Conservation (phyloP, 2,888 invertebrate genomes). For the Physocephala rufipes region DNA sequence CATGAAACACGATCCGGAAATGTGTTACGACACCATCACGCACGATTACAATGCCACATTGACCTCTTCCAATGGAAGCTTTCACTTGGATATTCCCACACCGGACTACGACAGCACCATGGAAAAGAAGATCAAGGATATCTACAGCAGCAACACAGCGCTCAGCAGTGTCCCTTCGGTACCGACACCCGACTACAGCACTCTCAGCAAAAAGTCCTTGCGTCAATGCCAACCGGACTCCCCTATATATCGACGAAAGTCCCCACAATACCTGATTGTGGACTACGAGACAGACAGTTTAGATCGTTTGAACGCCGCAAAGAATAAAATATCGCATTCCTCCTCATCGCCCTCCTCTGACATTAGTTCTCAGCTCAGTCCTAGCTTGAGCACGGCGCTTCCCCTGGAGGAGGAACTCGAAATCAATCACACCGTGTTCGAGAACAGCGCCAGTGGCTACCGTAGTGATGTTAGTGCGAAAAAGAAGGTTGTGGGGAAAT, state of each 20-base stretch:
- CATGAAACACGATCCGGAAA: slow-evolving; percentile 69
- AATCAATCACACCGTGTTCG: slow-evolving; percentile 78
- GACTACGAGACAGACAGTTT: slow-evolving; percentile 81
- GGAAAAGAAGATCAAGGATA: slow-evolving; percentile 63
- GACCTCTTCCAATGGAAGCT: slow-evolving; percentile 39
- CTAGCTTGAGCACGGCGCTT: slow-evolving; percentile 76
- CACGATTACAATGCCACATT: slow-evolving; percentile 58
- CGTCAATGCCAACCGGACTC: slow-evolving; percentile 65
- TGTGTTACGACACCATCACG: slow-evolving; percentile 74
- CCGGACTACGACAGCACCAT: slow-evolving; percentile 66
- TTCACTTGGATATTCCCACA: slow-evolving; percentile 60
- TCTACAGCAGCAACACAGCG: slow-evolving; percentile 59
- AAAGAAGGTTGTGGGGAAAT: slow-evolving; percentile 51
- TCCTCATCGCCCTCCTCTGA: slow-evolving; percentile 72
- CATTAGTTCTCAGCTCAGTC: slow-evolving; percentile 75
- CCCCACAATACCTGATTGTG: slow-evolving; percentile 66
- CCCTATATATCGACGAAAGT: slow-evolving; percentile 63
- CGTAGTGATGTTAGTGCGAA: slow-evolving; percentile 59
- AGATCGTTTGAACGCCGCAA: slow-evolving; percentile 71
- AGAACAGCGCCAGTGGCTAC: slow-evolving; percentile 60
- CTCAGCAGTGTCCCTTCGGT: slow-evolving; percentile 63
- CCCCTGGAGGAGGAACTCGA: slow-evolving; percentile 84
- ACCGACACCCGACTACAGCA: slow-evolving; percentile 66
- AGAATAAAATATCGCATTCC: slow-evolving; percentile 63
- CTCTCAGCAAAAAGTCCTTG: slow-evolving; percentile 62